These are phyloP conservation scores for Epinephelus malabaricus DNA, from an alignment of 2,797 vertebrate genomes.

Conservation along the genomic window DNA sequence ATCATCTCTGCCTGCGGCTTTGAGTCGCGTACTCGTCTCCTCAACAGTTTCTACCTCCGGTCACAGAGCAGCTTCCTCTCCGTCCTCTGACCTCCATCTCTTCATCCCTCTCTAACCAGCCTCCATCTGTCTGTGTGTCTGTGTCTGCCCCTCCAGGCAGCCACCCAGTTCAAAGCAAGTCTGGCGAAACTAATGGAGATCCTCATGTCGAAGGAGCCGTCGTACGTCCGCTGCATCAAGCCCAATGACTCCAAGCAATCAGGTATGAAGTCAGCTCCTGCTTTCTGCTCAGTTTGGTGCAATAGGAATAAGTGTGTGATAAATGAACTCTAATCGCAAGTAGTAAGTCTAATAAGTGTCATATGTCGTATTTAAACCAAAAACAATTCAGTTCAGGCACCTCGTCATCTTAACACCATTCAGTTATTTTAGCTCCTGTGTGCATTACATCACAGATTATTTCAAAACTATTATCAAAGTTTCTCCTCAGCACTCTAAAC, in stretches of 20 bases:
- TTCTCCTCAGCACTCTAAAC: too few species aligned
- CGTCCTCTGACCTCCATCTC: constrained; percentile 27
- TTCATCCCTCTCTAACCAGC: constrained; percentile 27
- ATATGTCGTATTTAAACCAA: too few species aligned
- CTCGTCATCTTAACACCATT: too few species aligned
- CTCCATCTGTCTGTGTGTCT: constrained; percentile 8
- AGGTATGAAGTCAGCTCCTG: constrained; percentile 78
- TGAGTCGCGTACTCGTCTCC: background rate
- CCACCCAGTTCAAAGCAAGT: constrained; percentile 98
- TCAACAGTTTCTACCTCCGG: background rate
- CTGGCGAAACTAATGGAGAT: constrained; percentile 98
- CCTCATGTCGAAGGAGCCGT: constrained; percentile 98
- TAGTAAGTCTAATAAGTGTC: too few species aligned
- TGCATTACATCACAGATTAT: too few species aligned
- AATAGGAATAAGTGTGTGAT: too few species aligned
- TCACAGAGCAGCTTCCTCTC: background rate
- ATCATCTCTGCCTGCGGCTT: constrained; percentile 22
- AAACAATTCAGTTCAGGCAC: too few species aligned
- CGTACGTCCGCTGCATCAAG: constrained; percentile 98
- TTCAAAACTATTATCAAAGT: too few species aligned
- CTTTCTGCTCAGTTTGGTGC: background rate
- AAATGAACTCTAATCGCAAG: too few species aligned
- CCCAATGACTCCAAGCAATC: constrained; percentile 98
- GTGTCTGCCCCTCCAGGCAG: constrained; percentile 87
- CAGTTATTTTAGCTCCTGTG: too few species aligned